phyloP scores from a whole-genome alignment of 2,888 invertebrate species.

The Drosophila melanosoma region DNA sequence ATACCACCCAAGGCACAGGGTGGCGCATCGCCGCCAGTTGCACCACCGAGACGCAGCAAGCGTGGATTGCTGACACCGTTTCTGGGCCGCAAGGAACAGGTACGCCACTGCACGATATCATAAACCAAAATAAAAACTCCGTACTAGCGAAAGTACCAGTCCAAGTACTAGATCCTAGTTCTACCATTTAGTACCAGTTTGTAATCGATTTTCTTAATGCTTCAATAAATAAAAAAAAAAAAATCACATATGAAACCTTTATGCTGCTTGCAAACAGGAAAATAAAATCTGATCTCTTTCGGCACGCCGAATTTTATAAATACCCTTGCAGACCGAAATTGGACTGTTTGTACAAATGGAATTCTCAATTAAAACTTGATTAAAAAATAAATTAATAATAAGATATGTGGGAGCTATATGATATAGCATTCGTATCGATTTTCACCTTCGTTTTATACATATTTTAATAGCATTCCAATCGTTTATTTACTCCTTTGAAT shows the following conservation, averaged over 20 bases:
- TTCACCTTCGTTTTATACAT: neutral
- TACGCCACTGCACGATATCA: conserved; percentile 85
- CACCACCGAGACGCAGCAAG: conserved; percentile 88
- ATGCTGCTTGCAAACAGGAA: conserved; percentile 35
- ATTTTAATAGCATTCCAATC: neutral
- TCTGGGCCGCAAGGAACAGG: conserved; percentile 85
- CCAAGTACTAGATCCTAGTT: conserved; percentile 39
- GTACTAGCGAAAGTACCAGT: conserved; percentile 32
- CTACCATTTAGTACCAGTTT: conserved; percentile 70
- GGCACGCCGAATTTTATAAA: neutral
- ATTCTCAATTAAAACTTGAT: neutral
- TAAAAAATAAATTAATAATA: neutral
- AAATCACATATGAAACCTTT: conserved; percentile 36
- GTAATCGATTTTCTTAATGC: conserved; percentile 72
- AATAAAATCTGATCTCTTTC: neutral
- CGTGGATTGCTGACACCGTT: conserved; percentile 86
- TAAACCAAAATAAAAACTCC: conserved; percentile 72
- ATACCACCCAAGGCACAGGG: conserved; percentile 88
- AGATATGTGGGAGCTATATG: neutral
- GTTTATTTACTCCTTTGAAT: neutral
- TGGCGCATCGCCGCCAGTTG: conserved; percentile 86
- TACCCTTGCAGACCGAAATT: neutral
- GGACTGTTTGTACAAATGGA: neutral
- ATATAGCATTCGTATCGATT: neutral
- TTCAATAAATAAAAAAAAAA: conserved; percentile 70